Evolutionary conservation across 2,113 vertebrate species (phyloP).

Genomic region (Carlito syrichta): DNA sequence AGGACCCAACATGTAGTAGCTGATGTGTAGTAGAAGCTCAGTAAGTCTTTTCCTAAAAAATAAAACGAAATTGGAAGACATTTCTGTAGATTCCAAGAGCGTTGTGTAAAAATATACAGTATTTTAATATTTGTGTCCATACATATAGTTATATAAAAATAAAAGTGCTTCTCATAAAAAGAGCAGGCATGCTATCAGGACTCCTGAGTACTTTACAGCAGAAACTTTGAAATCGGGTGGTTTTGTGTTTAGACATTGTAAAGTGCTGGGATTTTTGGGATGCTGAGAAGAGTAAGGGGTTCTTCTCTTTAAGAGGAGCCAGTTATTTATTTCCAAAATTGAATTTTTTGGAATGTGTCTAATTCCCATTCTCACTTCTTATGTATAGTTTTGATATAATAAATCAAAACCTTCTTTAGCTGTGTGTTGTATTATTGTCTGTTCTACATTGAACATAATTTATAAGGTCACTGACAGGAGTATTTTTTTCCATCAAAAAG

Average conservation of each 20-base stretch:
- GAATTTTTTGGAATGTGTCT: constrained; percentile 26
- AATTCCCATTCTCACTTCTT: background rate
- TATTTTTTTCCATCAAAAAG: constrained; percentile 14
- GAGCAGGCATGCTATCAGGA: background rate
- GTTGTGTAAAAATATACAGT: background rate
- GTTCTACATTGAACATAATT: background rate
- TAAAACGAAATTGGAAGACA: background rate
- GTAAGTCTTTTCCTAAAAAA: background rate
- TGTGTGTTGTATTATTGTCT: background rate
- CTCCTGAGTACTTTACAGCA: background rate
- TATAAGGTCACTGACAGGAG: background rate
- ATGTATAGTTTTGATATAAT: background rate
- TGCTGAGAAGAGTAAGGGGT: background rate
- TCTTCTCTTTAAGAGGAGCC: background rate
- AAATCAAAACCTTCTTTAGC: background rate
- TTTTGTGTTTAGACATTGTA: background rate
- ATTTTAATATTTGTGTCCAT: background rate
- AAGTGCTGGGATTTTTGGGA: background rate
- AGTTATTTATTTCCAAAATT: constrained; percentile 12
- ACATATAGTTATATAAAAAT: background rate
- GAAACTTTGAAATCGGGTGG: background rate
- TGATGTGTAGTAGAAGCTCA: background rate
- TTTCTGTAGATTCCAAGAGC: background rate
- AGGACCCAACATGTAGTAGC: background rate
- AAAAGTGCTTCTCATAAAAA: background rate